Base-by-base conservation (phyloP, 1,140 invertebrate genomes). In the Triops longicaudatus region DNA sequence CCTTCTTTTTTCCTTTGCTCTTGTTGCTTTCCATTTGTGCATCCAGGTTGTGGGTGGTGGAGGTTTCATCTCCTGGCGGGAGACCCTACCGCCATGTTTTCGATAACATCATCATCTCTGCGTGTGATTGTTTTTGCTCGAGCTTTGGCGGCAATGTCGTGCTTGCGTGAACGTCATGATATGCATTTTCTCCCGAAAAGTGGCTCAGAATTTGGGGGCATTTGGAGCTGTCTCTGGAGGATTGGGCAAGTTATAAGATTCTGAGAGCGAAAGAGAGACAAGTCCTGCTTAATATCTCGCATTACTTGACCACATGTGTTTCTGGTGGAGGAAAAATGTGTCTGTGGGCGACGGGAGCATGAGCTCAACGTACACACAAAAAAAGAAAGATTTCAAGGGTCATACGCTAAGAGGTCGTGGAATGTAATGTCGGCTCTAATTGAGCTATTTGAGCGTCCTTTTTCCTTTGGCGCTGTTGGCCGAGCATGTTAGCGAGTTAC, bases 371-470 rank as follows among this genome's bases (percentile, higher is more conserved):
- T 6, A 22, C 50, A 63, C 22, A 63, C 50, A 63, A n/a, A 63
- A 17, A 63, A 63, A 63, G 22, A 63, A 63, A 11, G 50, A 63
- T 63, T 63, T 63, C 50, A 63, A 63, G 50, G 50, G 50, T 63
- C 50, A 63, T 63, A 22, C 50, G 50, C 50, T 63, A 12, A 63
- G 14, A 63, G 50, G 50, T 63, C 50, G 50, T 63, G 50, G 50
- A 63, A 63, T 63, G 50, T 22, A 63, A 63, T 63, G 50, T 63
- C 50, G 50, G 50, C 50, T 63, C 50, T 63, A 63, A 63, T 63
- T 63, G 50, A 63, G 50, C 50, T 63, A 63, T 63, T 63, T 63
- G 50, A 63, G 50, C 50, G 50, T 63, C 50, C 50, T 63, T 63
- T 63, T 63, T 22, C 50, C 22, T 63, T 63, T 63, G 14, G 50